Base-by-base conservation (phyloP, 2,113 vertebrate species). In the Andinoacara biseriatus region DNA sequence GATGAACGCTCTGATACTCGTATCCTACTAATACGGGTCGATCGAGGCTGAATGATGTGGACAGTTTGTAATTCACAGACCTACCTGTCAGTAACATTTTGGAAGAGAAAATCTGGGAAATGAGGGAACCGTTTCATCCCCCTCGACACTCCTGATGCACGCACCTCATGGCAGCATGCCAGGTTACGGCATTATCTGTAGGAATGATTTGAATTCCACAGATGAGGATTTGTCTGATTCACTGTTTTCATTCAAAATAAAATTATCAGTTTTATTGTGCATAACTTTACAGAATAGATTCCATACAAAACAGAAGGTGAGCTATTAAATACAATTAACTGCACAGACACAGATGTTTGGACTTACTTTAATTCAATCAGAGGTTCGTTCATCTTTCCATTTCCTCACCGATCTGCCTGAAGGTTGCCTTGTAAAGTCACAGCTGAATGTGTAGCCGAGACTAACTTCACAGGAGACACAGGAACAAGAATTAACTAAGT, bases 1-100 rank as follows among this genome's bases (percentile, higher is more conserved):
- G n/a, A n/a, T n/a, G n/a, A n/a, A n/a, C n/a, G n/a, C n/a, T n/a
- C n/a, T n/a, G n/a, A n/a, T n/a, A n/a, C n/a, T n/a, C n/a, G n/a
- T n/a, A n/a, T n/a, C n/a, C n/a, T n/a, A n/a, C n/a, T n/a, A n/a
- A n/a, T n/a, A n/a, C n/a, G n/a, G n/a, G n/a, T n/a, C n/a, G 7
- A 2, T 7, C 7, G 29, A 35, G 9, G 46, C 54, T 80, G 58
- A 77, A 78, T 14, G 46, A 40, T 67, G 24, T 14, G 20, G 81
- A 60, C 35, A 46, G 57, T 38, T 58, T 46, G 52, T 58, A 58
- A 58, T 58, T 29, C n/a, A 5, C 33, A n/a, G 49, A 38, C 52
- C 49, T 65, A 52, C 58, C 56, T 20, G 59, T 46, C 54, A 22
- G 75, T 67, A 67, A 18, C 24, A 80, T 87, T 60, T 61, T 8